Percentiles rank a stretch among this genome's conserved stretches.
These are phyloP conservation scores for Charadrius vociferus DNA, from an alignment of 2,113 vertebrate genomes.

Conservation along the genomic window DNA sequence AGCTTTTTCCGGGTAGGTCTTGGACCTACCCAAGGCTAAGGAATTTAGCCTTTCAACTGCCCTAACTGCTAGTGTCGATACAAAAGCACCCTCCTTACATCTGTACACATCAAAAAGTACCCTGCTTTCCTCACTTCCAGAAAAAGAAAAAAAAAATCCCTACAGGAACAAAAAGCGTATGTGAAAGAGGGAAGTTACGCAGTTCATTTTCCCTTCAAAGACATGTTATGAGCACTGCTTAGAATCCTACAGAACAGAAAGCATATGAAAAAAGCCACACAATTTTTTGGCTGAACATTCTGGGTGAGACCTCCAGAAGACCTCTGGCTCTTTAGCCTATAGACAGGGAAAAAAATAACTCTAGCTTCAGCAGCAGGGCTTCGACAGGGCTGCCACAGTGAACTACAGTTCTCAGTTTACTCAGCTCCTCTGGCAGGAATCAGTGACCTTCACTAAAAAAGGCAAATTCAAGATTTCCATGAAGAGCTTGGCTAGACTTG, in stretches of 20 bases:
- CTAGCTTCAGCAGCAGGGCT: not conserved
- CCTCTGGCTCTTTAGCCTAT: not conserved
- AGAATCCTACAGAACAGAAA: conserved; percentile 1
- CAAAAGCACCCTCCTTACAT: not conserved
- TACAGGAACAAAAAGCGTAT: not conserved
- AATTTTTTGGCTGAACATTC: not conserved
- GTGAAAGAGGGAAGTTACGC: not conserved
- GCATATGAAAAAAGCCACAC: not conserved
- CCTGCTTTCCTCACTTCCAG: not conserved
- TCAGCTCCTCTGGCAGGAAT: not conserved
- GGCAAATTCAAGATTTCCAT: conserved; percentile 5
- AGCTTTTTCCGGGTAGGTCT: not conserved
- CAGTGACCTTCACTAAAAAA: not conserved
- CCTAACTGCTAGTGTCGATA: not conserved
- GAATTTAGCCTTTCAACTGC: not conserved
- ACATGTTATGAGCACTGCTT: not conserved
- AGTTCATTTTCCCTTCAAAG: not conserved
- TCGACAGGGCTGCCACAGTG: not conserved
- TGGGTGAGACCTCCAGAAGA: not conserved
- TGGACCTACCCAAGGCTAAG: not conserved
- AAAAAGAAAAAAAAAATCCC: not conserved
- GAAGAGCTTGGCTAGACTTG: not conserved
- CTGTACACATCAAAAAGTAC: not conserved
- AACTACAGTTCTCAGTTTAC: not conserved
- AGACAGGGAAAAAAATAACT: not conserved